Evolutionary conservation across 2,113 vertebrate species (phyloP), one percentile per base, ranked within the genome.

Genomic region (Leptobrachium ailaonicum): DNA sequence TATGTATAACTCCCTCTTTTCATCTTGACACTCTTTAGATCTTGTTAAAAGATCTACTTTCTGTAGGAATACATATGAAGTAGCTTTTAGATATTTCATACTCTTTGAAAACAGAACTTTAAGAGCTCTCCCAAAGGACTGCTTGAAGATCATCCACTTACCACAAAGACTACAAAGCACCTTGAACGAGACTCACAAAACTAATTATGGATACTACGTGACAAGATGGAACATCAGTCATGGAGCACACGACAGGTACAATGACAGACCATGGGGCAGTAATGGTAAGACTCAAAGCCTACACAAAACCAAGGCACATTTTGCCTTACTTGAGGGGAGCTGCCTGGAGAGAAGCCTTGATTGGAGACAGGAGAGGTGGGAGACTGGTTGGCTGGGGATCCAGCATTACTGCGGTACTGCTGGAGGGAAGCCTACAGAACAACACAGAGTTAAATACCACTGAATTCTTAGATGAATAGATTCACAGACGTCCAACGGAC

Each of bases 311-410:
- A 82, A 86, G 88, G 89, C 88, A 90, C 86, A 88, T 87, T 82
- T 86, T 89, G 92, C 92, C 95, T 97, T 96, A 99, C 97, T 95
- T 99, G 98, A 86, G 98, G 97, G 90, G 98, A 99, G 92, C 96
- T 95, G 90, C 97, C 96, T 1, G 98, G 98, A 89, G 98, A 99
- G 95, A 98, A 99, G 93, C 96, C 98, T 95, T 98, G 98, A 95
- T 98, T 99, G 96, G 98, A 99, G 95, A 98, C 97, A 76, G 97
- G 98, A 88, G 98, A 99, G 88, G 98, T 99, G 94, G 98, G 98
- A 92, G 98, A 99, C 95, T 99, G 98, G 96, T 95, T 98, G 94
- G 96, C 96, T 44, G 98, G 97, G 89, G 98, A 98, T 72, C 97
- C 97, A 87, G 97, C 94, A 88, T 95, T 95, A 91, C 93, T 96